A percentile compares a stretch with the other conserved stretches of the same genome.
Evolutionary conservation across 2,888 invertebrate species (phyloP).

Genomic region (Drosophila sordidula): DNA sequence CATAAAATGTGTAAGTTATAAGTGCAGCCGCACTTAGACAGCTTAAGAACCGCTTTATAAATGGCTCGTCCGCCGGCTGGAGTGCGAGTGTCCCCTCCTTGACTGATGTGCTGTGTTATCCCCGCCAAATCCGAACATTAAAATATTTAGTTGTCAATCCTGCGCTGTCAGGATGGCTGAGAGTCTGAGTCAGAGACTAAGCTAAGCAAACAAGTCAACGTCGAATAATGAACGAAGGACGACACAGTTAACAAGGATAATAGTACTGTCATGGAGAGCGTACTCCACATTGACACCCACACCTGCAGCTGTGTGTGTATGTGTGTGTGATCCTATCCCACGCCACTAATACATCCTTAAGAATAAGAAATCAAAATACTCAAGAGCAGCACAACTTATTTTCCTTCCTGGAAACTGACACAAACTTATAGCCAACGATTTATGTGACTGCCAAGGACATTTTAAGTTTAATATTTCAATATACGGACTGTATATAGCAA

Average conservation of each 20-base stretch:
- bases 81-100: neutral
- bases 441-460: conserved; percentile 62
- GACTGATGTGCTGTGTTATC: conserved; percentile 56
- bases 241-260: conserved; percentile 46
- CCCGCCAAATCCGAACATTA: conserved; percentile 65
- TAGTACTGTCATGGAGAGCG: conserved; percentile 37
- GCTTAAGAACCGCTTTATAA: conserved; percentile 19
- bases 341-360: conserved; percentile 44
- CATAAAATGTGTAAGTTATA: conserved; percentile 43
- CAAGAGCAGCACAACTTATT: conserved; percentile 25
- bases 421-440: conserved; percentile 53
- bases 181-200: conserved; percentile 11
- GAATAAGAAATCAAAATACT: conserved; percentile 56
- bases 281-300: conserved; percentile 8
- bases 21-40: conserved; percentile 22
- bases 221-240: conserved; percentile 39
- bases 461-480: conserved; percentile 40
- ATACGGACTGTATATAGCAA: neutral
- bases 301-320: conserved; percentile 7
- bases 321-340: conserved; percentile 10
- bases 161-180: neutral
- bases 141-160: conserved; percentile 64
- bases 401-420: conserved; percentile 12
- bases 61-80: neutral
- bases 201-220: conserved; percentile 53